These are phyloP conservation scores for Leptopilina clavipes DNA, from an alignment of 1,140 invertebrate genomes.

Conservation along the genomic window DNA sequence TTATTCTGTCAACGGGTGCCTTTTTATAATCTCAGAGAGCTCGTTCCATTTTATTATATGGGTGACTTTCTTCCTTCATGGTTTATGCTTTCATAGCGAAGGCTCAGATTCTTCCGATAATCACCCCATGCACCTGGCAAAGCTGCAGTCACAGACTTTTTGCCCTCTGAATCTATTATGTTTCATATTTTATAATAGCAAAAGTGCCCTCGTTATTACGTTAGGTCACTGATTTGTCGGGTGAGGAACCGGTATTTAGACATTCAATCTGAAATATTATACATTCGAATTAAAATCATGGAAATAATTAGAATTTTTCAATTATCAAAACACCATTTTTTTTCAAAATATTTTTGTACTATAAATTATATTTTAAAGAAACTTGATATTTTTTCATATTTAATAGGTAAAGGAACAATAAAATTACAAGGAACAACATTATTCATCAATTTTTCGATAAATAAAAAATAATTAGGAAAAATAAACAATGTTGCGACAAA, in stretches of 20 bases:
- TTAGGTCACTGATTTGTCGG: background rate
- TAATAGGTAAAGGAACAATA: too few relatives aligned
- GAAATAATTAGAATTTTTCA: too few relatives aligned
- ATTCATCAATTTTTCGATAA: too few relatives aligned
- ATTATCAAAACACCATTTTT: too few relatives aligned
- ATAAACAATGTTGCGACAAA: too few relatives aligned
- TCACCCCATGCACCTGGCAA: conserved; percentile 17
- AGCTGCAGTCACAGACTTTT: conserved; percentile 17
- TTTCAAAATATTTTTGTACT: too few relatives aligned
- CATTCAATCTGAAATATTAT: background rate
- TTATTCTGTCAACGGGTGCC: conserved; percentile 23
- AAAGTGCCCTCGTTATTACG: conserved; percentile 20
- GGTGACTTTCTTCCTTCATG: conserved; percentile 25
- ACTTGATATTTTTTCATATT: too few relatives aligned
- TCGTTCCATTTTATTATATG: conserved; percentile 17
- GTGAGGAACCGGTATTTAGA: conserved; percentile 1
- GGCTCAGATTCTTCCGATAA: conserved; percentile 27
- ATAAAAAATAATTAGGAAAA: too few relatives aligned
- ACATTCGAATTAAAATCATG: too few relatives aligned
- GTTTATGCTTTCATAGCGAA: conserved; percentile 12
- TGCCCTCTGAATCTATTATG: background rate
- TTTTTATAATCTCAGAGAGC: conserved; percentile 17
- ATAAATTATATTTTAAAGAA: too few relatives aligned
- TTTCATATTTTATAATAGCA: conserved; percentile 3
- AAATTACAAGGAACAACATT: too few relatives aligned